Evolutionary conservation across 2,797 vertebrate species (phyloP).

Genomic region (Danio kyathit): DNA sequence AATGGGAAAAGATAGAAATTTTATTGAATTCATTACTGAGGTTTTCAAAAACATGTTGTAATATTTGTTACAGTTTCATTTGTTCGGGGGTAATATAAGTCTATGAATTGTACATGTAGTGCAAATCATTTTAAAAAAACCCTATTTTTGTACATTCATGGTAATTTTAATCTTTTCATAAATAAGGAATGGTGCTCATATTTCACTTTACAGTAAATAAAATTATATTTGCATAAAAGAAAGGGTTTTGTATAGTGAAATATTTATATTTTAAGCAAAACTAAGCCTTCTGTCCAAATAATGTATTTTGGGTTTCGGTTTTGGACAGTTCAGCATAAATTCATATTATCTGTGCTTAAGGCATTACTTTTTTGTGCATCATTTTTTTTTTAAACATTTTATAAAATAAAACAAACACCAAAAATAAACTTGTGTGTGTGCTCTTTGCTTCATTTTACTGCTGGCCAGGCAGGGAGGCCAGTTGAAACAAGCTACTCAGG

Average conservation of each 20-base stretch:
- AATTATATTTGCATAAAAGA: not conserved
- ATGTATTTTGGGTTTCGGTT: no score
- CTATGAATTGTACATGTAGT: not conserved
- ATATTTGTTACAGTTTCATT: not conserved
- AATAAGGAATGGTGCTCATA: not conserved
- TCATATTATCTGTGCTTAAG: no score
- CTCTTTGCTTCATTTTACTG: not conserved
- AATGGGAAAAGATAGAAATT: not conserved
- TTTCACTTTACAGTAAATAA: not conserved
- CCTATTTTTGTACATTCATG: not conserved
- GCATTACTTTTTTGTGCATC: no score
- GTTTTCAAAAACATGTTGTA: not conserved
- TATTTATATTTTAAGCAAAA: not conserved
- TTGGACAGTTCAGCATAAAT: no score
- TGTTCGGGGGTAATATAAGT: not conserved
- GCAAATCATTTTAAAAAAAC: not conserved
- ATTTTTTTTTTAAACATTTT: not conserved
- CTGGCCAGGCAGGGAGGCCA: not conserved
- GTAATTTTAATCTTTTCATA: not conserved
- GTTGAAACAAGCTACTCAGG: not conserved
- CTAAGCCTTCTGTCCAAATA: not conserved
- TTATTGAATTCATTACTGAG: slow-evolving; percentile 10
- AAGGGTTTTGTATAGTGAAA: not conserved
- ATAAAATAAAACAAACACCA: not conserved
- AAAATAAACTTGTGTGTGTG: not conserved